Conservation (phyloP, 2,113 vertebrate genomes). For the Pelusios castaneus region DNA sequence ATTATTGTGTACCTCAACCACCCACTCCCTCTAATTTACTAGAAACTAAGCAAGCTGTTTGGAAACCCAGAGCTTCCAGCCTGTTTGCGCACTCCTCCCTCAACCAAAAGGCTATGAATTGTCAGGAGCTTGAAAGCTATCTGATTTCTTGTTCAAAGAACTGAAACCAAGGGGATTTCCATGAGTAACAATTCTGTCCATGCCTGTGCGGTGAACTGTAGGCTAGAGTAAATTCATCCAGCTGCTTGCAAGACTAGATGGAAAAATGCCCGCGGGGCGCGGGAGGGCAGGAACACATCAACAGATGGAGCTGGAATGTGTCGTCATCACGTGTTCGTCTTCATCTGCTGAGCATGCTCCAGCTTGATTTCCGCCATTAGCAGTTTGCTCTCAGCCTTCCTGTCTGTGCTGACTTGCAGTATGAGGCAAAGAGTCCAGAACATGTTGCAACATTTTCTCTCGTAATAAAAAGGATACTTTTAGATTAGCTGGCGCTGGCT, state of each 20-base stretch:
- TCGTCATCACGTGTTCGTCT: slow-evolving; percentile 82
- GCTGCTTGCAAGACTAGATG: slow-evolving; percentile 89
- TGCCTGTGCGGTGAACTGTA: slow-evolving; percentile 73
- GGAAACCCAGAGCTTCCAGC: slow-evolving; percentile 58
- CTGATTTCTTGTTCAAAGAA: slow-evolving; percentile 73
- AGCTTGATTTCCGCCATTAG: slow-evolving; percentile 60
- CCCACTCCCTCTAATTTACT: slow-evolving; percentile 77
- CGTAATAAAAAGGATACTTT: slow-evolving; percentile 64
- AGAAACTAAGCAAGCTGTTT: slow-evolving; percentile 71
- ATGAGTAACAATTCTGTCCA: slow-evolving; percentile 77
- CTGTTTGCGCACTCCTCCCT: slow-evolving; percentile 42
- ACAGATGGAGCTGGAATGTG: slow-evolving; percentile 86
- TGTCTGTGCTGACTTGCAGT: slow-evolving; percentile 20
- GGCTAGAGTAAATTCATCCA: slow-evolving; percentile 86
- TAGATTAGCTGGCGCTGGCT: slow-evolving; percentile 48
- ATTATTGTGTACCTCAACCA: slow-evolving; percentile 66
- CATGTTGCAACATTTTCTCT: slow-evolving; percentile 41
- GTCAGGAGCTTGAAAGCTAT: slow-evolving; percentile 75
- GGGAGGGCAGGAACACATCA: slow-evolving; percentile 72
- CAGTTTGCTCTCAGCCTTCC: slow-evolving; percentile 5
- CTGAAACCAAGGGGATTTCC: slow-evolving; percentile 81
- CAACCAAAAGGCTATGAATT: slow-evolving; percentile 68
- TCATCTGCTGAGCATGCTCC: slow-evolving; percentile 83
- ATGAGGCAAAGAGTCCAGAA: slow-evolving; percentile 7
- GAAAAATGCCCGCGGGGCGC: slow-evolving; percentile 78